Evolutionary conservation across 2,888 invertebrate species (phyloP).

Genomic region (Papilio demoleus): DNA sequence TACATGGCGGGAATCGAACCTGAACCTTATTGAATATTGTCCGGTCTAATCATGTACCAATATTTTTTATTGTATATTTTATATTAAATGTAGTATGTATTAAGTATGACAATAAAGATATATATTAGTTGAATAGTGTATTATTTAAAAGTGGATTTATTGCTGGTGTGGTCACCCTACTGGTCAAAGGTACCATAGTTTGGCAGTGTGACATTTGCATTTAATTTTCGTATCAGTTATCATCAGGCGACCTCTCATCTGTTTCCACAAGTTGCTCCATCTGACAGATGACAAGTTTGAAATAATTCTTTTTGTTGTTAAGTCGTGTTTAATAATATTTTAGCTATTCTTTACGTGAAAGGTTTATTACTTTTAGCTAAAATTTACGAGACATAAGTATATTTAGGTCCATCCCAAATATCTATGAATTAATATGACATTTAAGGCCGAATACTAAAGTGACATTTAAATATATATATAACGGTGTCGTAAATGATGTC

Average conservation of each 20-base stretch:
- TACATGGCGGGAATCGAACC: no score
- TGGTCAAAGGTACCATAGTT: neutral
- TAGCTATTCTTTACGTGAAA: neutral
- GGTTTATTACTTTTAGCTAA: neutral
- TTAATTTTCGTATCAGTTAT: slow-evolving; percentile 24
- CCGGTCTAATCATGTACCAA: no score
- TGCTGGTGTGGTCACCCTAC: slow-evolving; percentile 7
- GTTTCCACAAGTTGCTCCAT: neutral
- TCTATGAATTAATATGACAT: no score
- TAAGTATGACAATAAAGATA: no score
- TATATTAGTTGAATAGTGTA: no score
- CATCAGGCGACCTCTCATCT: slow-evolving; percentile 6
- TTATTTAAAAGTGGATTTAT: neutral
- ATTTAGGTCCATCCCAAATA: neutral
- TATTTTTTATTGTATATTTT: no score
- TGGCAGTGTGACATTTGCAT: slow-evolving; percentile 22
- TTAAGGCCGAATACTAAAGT: no score
- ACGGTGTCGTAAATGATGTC: no score
- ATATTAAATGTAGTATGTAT: no score
- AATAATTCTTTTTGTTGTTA: neutral
- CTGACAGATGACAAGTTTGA: slow-evolving; percentile 6
- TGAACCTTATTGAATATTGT: no score
- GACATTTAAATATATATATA: no score
- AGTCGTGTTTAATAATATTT: neutral
- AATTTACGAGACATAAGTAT: neutral